Evolutionary conservation across 2,113 vertebrate species (phyloP).

Genomic region (Corydoras sp.): DNA sequence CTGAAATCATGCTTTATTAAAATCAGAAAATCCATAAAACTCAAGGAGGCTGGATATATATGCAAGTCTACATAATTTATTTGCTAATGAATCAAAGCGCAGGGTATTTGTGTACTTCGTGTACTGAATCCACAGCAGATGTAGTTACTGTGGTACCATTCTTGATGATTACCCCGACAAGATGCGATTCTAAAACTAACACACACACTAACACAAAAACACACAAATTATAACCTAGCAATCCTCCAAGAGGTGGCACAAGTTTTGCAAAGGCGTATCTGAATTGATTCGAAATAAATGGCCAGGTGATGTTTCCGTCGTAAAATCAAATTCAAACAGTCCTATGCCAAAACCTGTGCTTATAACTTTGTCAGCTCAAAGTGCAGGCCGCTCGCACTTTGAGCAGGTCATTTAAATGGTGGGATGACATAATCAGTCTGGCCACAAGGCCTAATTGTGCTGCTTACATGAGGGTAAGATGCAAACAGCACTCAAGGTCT

Average conservation of each 20-base stretch:
- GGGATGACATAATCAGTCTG: constrained; percentile 75
- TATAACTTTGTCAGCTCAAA: constrained; percentile 68
- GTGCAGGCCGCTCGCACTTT: constrained; percentile 94
- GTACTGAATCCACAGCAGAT: constrained; percentile 65
- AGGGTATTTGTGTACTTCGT: constrained; percentile 52
- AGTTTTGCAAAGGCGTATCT: constrained; percentile 76
- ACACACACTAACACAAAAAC: constrained; percentile 72
- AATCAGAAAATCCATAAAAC: constrained; percentile 74
- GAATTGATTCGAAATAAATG: constrained; percentile 57
- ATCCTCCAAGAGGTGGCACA: constrained; percentile 85
- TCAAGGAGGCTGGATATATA: constrained; percentile 80
- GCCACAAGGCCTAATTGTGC: constrained; percentile 77
- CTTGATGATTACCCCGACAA: constrained; percentile 69
- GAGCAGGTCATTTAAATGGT: constrained; percentile 79
- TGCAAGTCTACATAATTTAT: constrained; percentile 73
- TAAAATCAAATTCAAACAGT: constrained; percentile 57
- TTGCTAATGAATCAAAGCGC: constrained; percentile 69
- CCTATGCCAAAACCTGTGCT: constrained; percentile 78
- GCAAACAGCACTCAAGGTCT: constrained; percentile 87
- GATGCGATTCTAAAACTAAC: constrained; percentile 72
- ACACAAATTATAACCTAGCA: constrained; percentile 57
- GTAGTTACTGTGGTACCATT: constrained; percentile 66
- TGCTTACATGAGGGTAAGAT: constrained; percentile 93
- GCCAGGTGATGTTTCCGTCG: constrained; percentile 81
- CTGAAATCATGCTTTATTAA: constrained; percentile 99